Evolutionary conservation across 1,140 invertebrate species (phyloP).

Genomic region (Sinonovacula constricta): DNA sequence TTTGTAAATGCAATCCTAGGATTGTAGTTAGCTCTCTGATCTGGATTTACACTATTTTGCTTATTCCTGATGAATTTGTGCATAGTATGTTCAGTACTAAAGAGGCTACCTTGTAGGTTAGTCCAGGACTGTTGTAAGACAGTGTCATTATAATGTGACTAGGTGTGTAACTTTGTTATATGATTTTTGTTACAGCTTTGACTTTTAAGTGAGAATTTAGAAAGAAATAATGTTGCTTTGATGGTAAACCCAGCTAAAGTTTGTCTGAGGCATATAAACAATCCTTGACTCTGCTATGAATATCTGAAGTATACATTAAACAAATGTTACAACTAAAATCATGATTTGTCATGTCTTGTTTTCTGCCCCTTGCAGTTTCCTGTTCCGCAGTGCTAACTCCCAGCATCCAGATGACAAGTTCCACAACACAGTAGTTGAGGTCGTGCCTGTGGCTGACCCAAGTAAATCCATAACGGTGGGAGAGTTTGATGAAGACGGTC

Average conservation of each 20-base stretch:
- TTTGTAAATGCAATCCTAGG: not conserved
- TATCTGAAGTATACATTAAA: not conserved
- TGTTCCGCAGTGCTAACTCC: slow-evolving; percentile 93
- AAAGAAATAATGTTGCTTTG: not conserved
- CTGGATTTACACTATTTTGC: not conserved
- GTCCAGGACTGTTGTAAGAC: not conserved
- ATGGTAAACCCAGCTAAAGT: not conserved
- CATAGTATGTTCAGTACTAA: too few species aligned
- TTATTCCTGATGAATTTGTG: too few species aligned
- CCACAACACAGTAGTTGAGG: slow-evolving; percentile 92
- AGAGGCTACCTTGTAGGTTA: not conserved
- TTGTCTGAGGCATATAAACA: not conserved
- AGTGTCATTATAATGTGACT: not conserved
- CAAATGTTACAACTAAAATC: not conserved
- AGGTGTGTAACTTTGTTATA: not conserved
- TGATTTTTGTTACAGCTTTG: not conserved
- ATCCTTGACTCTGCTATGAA: not conserved
- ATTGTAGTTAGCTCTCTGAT: not conserved
- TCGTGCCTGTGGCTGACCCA: slow-evolving; percentile 67
- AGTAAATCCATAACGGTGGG: slow-evolving; percentile 41
- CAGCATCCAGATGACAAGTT: slow-evolving; percentile 95
- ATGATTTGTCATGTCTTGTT: not conserved
- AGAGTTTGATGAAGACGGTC: slow-evolving; percentile 65
- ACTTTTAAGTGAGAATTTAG: not conserved
- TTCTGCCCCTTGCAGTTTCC: slow-evolving; percentile 83